These are phyloP conservation scores for Proctacanthus coquilletti DNA, from an alignment of 1,140 invertebrate genomes.

Conservation along the genomic window DNA sequence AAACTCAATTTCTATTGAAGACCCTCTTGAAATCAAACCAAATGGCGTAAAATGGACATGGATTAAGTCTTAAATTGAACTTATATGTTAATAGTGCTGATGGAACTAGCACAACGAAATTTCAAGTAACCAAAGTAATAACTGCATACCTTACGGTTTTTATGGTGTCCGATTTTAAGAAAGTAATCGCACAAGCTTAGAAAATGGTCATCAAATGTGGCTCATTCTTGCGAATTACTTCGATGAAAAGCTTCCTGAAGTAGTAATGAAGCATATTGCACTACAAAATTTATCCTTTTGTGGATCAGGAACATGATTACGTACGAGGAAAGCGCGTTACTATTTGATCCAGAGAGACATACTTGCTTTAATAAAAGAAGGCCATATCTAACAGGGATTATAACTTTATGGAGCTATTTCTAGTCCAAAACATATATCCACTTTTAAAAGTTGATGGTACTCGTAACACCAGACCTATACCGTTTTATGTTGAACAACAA, in stretches of 20 bases:
- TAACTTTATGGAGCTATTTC: conserved; percentile 68
- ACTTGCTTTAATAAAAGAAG: conserved; percentile 32
- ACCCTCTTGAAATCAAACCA: conserved; percentile 1
- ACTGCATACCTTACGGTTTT: conserved; percentile 25
- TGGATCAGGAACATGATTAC: conserved; percentile 56
- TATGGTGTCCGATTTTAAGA: conserved; percentile 22
- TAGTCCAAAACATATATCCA: conserved; percentile 47
- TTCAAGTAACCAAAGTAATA: conserved; percentile 9
- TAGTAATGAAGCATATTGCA: conserved; percentile 48
- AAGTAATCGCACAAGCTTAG: no score
- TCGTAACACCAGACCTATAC: conserved; percentile 51
- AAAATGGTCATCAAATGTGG: no score
- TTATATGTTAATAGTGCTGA: no score
- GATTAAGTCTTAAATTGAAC: background rate
- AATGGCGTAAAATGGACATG: background rate
- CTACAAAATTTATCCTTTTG: conserved; percentile 51
- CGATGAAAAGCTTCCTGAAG: no score
- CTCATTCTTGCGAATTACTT: background rate
- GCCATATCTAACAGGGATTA: no score
- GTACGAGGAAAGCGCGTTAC: conserved; percentile 37
- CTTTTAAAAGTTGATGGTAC: conserved; percentile 47
- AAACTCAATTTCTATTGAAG: conserved; percentile 37
- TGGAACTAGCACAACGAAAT: conserved; percentile 14
- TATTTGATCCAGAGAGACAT: conserved; percentile 30
- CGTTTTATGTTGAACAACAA: conserved; percentile 50